A percentile compares a stretch with the other conserved stretches of the same genome.
These are phyloP conservation scores for Andrena marginata DNA, from an alignment of 2,888 invertebrate genomes.

Conservation along the genomic window DNA sequence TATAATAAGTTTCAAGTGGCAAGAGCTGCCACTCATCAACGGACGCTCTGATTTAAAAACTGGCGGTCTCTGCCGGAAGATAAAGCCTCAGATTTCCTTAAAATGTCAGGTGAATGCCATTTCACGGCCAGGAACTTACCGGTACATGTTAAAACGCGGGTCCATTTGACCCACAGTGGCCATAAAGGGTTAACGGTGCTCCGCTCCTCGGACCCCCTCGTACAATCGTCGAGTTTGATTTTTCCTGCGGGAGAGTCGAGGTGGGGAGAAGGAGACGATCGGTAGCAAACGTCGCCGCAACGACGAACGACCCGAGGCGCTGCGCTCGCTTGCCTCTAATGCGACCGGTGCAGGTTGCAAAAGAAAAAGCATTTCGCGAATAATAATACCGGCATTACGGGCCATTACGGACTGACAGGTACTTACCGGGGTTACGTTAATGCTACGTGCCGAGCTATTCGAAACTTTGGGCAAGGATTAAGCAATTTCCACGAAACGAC, in stretches of 20 bases:
- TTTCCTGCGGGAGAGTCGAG: too few relatives aligned
- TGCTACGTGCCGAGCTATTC: conserved; percentile 36
- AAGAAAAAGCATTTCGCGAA: conserved; percentile 65
- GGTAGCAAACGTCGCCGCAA: conserved; percentile 1
- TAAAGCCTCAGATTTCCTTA: too few relatives aligned
- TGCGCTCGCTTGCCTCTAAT: conserved; percentile 34
- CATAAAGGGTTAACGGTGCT: too few relatives aligned
- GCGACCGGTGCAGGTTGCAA: conserved; percentile 40
- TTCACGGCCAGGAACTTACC: too few relatives aligned
- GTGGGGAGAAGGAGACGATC: not conserved
- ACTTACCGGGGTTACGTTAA: conserved; percentile 56
- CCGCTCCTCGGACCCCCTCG: not conserved
- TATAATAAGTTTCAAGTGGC: too few relatives aligned
- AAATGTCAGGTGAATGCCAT: too few relatives aligned
- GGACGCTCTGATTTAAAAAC: too few relatives aligned
- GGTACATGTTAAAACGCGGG: too few relatives aligned
- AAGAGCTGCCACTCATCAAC: too few relatives aligned
- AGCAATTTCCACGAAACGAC: conserved; percentile 56
- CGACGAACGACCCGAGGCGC: conserved; percentile 27
- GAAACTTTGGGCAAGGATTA: conserved; percentile 56
- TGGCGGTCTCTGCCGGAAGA: too few relatives aligned
- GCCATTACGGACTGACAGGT: conserved; percentile 61
- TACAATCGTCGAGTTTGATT: conserved; percentile 32
- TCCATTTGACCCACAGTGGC: too few relatives aligned
- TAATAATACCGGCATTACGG: conserved; percentile 63